A percentile compares a stretch with the other conserved stretches of the same genome.
phyloP scores from a whole-genome alignment of 2,888 invertebrate genomes.

The Cerastoderma edule region DNA sequence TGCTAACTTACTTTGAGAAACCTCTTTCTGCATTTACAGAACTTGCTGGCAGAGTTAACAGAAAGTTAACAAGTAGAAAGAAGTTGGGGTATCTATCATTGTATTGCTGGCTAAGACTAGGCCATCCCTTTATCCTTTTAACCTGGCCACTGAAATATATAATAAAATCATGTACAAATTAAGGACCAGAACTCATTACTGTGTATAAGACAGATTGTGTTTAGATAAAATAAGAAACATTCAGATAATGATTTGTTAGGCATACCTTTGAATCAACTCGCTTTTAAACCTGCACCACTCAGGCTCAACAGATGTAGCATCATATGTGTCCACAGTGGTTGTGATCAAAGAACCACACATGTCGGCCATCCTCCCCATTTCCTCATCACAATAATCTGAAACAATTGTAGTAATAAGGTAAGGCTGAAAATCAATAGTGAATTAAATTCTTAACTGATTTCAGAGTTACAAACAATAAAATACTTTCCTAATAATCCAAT shows the following conservation, averaged over 20 bases:
- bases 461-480: too few relatives aligned
- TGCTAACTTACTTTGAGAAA: constrained; percentile 27
- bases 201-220: background rate
- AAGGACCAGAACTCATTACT: too few relatives aligned
- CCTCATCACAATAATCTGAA: constrained; percentile 6
- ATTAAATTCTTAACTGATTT: too few relatives aligned
- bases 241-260: background rate
- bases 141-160: background rate
- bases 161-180: too few relatives aligned
- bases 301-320: constrained; percentile 10
- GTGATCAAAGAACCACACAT: constrained; percentile 12
- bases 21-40: constrained; percentile 48
- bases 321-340: constrained; percentile 1
- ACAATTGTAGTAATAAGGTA: too few relatives aligned
- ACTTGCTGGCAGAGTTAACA: constrained; percentile 31
- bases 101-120: background rate
- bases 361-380: background rate
- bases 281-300: constrained; percentile 30
- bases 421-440: too few relatives aligned
- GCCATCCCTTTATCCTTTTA: background rate
- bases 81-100: constrained; percentile 29
- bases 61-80: constrained; percentile 27
- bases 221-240: background rate
- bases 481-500: too few relatives aligned
- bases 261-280: constrained; percentile 8